These are phyloP conservation scores for Steromphala cineraria DNA, from an alignment of 2,888 invertebrate species.

Conservation along the genomic window DNA sequence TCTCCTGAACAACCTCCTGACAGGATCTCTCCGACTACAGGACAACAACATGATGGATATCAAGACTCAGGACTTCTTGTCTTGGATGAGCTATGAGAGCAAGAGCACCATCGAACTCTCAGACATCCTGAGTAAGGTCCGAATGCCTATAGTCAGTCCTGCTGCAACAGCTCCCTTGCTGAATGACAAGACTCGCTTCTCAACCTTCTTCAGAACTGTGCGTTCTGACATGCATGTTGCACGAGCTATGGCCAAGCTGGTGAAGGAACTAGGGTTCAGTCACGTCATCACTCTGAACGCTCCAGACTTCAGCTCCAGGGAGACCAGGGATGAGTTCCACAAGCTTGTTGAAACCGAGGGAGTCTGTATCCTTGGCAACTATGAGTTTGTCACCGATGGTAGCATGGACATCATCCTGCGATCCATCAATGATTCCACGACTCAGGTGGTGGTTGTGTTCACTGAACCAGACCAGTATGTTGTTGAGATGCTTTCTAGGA, in stretches of 20 bases:
- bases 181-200: slow-evolving; percentile 52
- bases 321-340: slow-evolving; percentile 51
- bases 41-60: not conserved
- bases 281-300: slow-evolving; percentile 66
- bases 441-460: slow-evolving; percentile 66
- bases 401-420: slow-evolving; percentile 49
- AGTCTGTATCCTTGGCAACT: slow-evolving; percentile 62
- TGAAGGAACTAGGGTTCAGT: slow-evolving; percentile 54
- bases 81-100: slow-evolving; percentile 66
- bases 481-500: slow-evolving; percentile 49
- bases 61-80: slow-evolving; percentile 23
- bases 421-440: slow-evolving; percentile 55
- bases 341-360: slow-evolving; percentile 45
- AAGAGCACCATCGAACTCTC: slow-evolving; percentile 61
- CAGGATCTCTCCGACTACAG: slow-evolving; percentile 34
- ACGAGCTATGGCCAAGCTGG: slow-evolving; percentile 61
- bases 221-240: slow-evolving; percentile 60
- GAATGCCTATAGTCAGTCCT: slow-evolving; percentile 76
- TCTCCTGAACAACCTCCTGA: slow-evolving; percentile 58
- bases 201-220: slow-evolving; percentile 67
- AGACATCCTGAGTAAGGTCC: slow-evolving; percentile 65
- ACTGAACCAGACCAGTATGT: slow-evolving; percentile 56
- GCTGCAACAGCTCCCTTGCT: slow-evolving; percentile 61
- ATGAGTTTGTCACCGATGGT: slow-evolving; percentile 67
- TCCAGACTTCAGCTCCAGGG: slow-evolving; percentile 57